A percentile compares a stretch with the other conserved stretches of the same genome.
These are phyloP conservation scores for Sciaenops ocellatus DNA, from an alignment of 2,797 vertebrate genomes.

Conservation along the genomic window DNA sequence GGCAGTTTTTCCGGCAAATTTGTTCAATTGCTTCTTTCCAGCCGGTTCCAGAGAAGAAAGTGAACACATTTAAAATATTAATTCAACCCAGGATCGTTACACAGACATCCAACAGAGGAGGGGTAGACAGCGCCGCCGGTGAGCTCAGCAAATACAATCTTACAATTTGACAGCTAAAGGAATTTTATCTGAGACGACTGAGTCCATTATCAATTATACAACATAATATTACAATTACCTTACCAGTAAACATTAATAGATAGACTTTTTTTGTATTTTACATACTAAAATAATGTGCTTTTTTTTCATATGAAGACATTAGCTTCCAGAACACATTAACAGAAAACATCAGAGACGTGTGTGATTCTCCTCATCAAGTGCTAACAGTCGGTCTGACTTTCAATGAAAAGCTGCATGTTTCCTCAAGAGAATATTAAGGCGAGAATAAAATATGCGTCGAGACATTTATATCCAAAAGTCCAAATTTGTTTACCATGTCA, in stretches of 20 bases:
- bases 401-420: constrained; percentile 57
- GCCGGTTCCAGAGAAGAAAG: constrained; percentile 31
- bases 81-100: constrained; percentile 51
- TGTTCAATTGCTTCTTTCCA: constrained; percentile 10
- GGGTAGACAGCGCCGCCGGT: constrained; percentile 56
- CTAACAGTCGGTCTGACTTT: constrained; percentile 56
- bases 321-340: constrained; percentile 65
- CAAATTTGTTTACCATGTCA: constrained; percentile 30
- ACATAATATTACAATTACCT: constrained; percentile 85
- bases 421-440: constrained; percentile 62
- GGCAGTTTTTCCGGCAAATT: constrained; percentile 11
- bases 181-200: constrained; percentile 56
- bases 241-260: constrained; percentile 88
- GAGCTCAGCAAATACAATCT: constrained; percentile 80
- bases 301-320: constrained; percentile 64
- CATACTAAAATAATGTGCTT: constrained; percentile 88
- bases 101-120: constrained; percentile 66
- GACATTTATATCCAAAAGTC: constrained; percentile 24
- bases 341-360: constrained; percentile 59
- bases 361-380: constrained; percentile 69
- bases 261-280: constrained; percentile 86
- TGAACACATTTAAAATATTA: constrained; percentile 36
- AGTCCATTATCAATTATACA: constrained; percentile 78
- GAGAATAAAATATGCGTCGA: constrained; percentile 27
- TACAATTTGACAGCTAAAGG: constrained; percentile 80